Evolutionary conservation across 1,140 invertebrate genomes (phyloP).

Genomic region (Heliconius hewitsoni): DNA sequence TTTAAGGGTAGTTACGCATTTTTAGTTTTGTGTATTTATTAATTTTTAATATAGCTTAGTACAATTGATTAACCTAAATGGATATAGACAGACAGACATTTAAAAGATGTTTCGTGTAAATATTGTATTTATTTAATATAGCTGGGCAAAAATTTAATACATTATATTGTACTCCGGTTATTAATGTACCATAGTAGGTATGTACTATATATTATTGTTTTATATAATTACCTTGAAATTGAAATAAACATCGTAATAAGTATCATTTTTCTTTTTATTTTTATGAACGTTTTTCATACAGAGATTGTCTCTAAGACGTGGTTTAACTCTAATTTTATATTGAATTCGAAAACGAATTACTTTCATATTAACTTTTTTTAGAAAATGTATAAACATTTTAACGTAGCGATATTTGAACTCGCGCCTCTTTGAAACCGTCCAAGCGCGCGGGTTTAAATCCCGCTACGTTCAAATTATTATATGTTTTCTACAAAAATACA

Average conservation of each 20-base stretch:
- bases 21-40: slow-evolving; percentile 67
- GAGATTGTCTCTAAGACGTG: neutral
- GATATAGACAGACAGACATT: slow-evolving; percentile 3
- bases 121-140: slow-evolving; percentile 24
- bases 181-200: slow-evolving; percentile 19
- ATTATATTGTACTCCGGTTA: slow-evolving; percentile 11
- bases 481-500: too few relatives aligned
- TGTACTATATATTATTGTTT: slow-evolving; percentile 25
- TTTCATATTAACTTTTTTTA: too few relatives aligned
- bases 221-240: slow-evolving; percentile 8
- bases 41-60: slow-evolving; percentile 45
- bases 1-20: slow-evolving; percentile 62
- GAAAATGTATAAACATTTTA: too few relatives aligned
- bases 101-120: slow-evolving; percentile 4
- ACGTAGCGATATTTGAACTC: too few relatives aligned
- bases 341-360: too few relatives aligned
- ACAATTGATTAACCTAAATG: slow-evolving; percentile 18
- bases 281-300: neutral
- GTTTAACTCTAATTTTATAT: neutral
- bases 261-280: slow-evolving; percentile 13
- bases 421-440: too few relatives aligned
- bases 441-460: too few relatives aligned
- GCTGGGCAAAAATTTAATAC: slow-evolving; percentile 22
- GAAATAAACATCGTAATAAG: slow-evolving; percentile 20
- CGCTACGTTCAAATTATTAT: too few relatives aligned